Percentiles rank a stretch among this genome's conserved stretches.
These are phyloP conservation scores for Hypomecis atomaria DNA, from an alignment of 2,888 invertebrate species.

Conservation along the genomic window DNA sequence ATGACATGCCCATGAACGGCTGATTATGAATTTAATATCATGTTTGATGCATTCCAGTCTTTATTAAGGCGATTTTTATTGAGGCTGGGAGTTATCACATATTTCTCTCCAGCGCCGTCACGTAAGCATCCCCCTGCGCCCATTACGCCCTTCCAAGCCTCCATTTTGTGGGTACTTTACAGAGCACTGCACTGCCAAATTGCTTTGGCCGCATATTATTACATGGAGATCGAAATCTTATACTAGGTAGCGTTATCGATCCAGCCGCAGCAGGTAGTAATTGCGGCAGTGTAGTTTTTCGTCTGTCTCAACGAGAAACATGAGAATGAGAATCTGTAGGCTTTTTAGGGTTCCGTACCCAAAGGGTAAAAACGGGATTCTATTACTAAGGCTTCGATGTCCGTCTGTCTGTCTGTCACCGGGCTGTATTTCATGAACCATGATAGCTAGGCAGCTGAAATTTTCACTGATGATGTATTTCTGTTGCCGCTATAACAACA, in stretches of 20 bases:
- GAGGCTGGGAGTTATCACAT: slow-evolving; percentile 51
- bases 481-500: too few relatives aligned
- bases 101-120: slow-evolving; percentile 59
- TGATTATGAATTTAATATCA: not conserved
- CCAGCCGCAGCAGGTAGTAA: not conserved
- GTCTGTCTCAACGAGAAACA: too few relatives aligned
- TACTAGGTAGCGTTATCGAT: slow-evolving; percentile 33
- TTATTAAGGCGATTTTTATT: slow-evolving; percentile 18
- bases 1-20: not conserved
- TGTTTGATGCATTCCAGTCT: slow-evolving; percentile 8
- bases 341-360: too few relatives aligned
- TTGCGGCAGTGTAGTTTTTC: too few relatives aligned
- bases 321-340: too few relatives aligned
- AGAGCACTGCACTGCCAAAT: slow-evolving; percentile 63
- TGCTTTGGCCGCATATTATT: slow-evolving; percentile 54
- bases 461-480: too few relatives aligned
- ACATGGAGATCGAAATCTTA: slow-evolving; percentile 54
- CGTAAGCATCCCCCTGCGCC: slow-evolving; percentile 40
- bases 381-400: too few relatives aligned
- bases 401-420: too few relatives aligned
- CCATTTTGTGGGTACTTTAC: slow-evolving; percentile 43
- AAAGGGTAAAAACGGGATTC: too few relatives aligned
- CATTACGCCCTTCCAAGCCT: slow-evolving; percentile 38
- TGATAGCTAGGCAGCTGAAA: too few relatives aligned
- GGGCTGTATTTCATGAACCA: too few relatives aligned